These are phyloP conservation scores for Helicoverpa assulta DNA, from an alignment of 2,888 invertebrate genomes.

Conservation along the genomic window DNA sequence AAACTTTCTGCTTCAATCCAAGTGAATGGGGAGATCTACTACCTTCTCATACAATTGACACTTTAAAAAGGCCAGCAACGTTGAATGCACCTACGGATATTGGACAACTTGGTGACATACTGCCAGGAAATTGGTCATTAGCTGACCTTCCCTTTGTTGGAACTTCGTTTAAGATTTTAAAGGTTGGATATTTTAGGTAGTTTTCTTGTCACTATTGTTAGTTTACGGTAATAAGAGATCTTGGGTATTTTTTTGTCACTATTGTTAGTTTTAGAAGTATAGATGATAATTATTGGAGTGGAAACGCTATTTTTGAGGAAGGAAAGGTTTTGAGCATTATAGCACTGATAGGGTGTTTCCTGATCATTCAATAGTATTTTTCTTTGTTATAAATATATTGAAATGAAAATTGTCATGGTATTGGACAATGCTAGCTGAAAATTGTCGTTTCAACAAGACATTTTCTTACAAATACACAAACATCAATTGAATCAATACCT, in stretches of 20 bases:
- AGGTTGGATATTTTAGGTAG: neutral
- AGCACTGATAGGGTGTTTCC: too few species aligned
- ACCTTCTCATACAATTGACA: constrained; percentile 39
- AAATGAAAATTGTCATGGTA: too few species aligned
- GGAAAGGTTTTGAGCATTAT: neutral
- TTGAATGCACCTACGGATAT: constrained; percentile 50
- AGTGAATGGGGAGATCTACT: constrained; percentile 20
- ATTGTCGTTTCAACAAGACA: neutral
- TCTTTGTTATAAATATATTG: too few species aligned
- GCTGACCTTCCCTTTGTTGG: constrained; percentile 39
- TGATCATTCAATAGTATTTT: too few species aligned
- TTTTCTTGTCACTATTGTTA: neutral
- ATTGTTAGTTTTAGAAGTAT: constrained; percentile 3
- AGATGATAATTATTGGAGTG: neutral
- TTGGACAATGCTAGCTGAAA: too few species aligned
- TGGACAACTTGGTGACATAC: constrained; percentile 30
- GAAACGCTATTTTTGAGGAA: neutral
- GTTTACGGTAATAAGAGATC: neutral
- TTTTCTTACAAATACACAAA: neutral
- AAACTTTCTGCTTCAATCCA: constrained; percentile 12
- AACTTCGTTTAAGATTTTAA: constrained; percentile 33
- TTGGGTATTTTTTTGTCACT: neutral
- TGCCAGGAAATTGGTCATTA: constrained; percentile 60
- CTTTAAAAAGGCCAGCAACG: constrained; percentile 40
- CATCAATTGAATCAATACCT: neutral